Percentiles rank a stretch among this genome's conserved stretches.
phyloP scores from a whole-genome alignment of 1,140 invertebrate genomes.

The Drosophila albomicans region DNA sequence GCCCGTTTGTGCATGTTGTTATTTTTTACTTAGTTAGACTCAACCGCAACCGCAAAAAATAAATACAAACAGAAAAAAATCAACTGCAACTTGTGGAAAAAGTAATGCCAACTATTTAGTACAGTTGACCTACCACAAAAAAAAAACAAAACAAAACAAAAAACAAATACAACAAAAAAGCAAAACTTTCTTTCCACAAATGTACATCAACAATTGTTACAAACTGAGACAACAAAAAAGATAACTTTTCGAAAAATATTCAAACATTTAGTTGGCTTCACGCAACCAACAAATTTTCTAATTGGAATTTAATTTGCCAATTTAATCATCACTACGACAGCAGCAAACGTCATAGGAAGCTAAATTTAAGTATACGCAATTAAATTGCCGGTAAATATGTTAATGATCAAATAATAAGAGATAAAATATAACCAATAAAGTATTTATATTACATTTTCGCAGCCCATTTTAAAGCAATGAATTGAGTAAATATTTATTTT shows the following conservation, averaged over 20 bases:
- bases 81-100: slow-evolving; percentile 29
- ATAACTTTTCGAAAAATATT: slow-evolving; percentile 4
- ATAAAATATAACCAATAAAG: too few species aligned
- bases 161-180: slow-evolving; percentile 8
- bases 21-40: slow-evolving; percentile 18
- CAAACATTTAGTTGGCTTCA: background rate
- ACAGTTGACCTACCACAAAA: slow-evolving; percentile 67
- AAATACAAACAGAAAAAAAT: slow-evolving; percentile 24
- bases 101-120: slow-evolving; percentile 59
- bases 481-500: too few species aligned
- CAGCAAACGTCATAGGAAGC: too few species aligned
- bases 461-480: too few species aligned
- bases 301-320: slow-evolving; percentile 1
- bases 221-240: slow-evolving; percentile 2
- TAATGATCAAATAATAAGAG: too few species aligned
- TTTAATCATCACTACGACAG: too few species aligned
- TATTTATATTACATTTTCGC: too few species aligned
- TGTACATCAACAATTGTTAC: background rate
- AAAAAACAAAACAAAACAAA: slow-evolving; percentile 20
- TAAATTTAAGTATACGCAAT: too few species aligned
- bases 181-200: slow-evolving; percentile 58
- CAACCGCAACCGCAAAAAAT: slow-evolving; percentile 55
- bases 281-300: too few species aligned
- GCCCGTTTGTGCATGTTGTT: slow-evolving; percentile 7
- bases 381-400: too few species aligned